phyloP scores from a whole-genome alignment of 92 coral and sea anemone genomes.

The Paragorgia papillata region DNA sequence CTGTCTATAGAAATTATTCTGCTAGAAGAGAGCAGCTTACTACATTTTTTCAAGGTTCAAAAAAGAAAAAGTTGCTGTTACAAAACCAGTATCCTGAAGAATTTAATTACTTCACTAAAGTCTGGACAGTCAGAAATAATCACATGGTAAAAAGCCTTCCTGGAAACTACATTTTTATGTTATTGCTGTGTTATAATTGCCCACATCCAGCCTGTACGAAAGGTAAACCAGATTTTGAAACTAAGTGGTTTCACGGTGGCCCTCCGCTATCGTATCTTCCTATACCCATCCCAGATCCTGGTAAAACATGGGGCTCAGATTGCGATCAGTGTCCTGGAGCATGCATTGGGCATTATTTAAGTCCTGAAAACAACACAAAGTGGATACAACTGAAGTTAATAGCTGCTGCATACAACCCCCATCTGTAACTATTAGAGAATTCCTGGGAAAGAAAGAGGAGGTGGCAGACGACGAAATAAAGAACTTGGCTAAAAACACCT shows the following conservation, averaged over 20 bases:
- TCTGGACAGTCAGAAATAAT: too few relatives aligned
- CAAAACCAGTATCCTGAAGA: too few relatives aligned
- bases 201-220: slow-evolving; percentile 52
- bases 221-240: slow-evolving; percentile 44
- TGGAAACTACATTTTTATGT: slow-evolving; percentile 57
- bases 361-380: slow-evolving; percentile 43
- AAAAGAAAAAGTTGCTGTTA: too few relatives aligned
- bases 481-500: slow-evolving; percentile 43
- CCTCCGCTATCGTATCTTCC: slow-evolving; percentile 56
- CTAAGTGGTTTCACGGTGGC: slow-evolving; percentile 55
- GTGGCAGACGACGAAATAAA: slow-evolving; percentile 36
- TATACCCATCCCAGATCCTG: slow-evolving; percentile 51
- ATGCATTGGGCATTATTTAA: slow-evolving; percentile 51
- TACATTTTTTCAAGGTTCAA: too few relatives aligned
- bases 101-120: too few relatives aligned
- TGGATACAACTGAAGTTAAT: slow-evolving; percentile 23
- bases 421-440: slow-evolving; percentile 1
- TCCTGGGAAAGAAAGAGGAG: slow-evolving; percentile 6
- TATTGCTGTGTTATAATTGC: slow-evolving; percentile 60
- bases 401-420: slow-evolving; percentile 14
- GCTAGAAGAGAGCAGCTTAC: too few relatives aligned
- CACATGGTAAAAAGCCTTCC: too few relatives aligned
- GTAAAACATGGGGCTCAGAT: slow-evolving; percentile 54
- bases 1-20: too few relatives aligned
- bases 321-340: slow-evolving; percentile 40